Evolutionary conservation across 2,113 vertebrate genomes (phyloP).

Genomic region (Paradoxurus hermaphroditus): DNA sequence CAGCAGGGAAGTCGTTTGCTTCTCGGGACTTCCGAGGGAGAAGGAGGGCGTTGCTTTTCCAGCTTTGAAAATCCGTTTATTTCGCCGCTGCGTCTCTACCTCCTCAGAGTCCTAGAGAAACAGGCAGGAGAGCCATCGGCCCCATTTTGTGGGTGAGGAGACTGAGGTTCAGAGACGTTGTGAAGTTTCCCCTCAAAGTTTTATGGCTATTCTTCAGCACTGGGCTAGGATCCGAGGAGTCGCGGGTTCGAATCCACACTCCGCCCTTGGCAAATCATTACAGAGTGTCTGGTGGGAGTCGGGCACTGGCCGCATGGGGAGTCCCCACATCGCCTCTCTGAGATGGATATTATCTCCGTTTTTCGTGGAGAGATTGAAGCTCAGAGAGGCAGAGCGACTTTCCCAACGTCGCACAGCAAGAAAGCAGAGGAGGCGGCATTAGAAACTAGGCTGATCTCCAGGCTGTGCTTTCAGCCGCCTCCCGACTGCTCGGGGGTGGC

Average conservation of each 20-base stretch:
- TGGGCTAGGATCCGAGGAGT: background rate
- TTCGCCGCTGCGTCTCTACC: background rate
- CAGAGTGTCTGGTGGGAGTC: background rate
- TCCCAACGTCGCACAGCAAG: background rate
- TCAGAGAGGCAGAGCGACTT: background rate
- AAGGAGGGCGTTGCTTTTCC: background rate
- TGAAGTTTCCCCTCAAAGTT: background rate
- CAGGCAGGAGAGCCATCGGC: background rate
- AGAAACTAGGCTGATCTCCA: background rate
- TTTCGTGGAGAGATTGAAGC: background rate
- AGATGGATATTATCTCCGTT: background rate
- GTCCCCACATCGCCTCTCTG: too few species aligned
- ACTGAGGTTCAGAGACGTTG: background rate
- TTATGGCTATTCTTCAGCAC: background rate
- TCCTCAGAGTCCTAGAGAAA: background rate
- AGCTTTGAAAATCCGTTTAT: background rate
- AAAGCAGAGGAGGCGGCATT: background rate
- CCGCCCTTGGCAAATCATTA: too few species aligned
- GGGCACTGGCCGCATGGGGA: background rate
- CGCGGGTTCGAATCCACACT: background rate
- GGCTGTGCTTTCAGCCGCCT: background rate
- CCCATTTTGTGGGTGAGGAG: background rate
- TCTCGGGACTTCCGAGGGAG: too few species aligned
- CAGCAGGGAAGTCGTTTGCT: background rate
- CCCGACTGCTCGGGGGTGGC: background rate